Base-by-base conservation (phyloP, 2,888 invertebrate species). In the Noctua janthina region DNA sequence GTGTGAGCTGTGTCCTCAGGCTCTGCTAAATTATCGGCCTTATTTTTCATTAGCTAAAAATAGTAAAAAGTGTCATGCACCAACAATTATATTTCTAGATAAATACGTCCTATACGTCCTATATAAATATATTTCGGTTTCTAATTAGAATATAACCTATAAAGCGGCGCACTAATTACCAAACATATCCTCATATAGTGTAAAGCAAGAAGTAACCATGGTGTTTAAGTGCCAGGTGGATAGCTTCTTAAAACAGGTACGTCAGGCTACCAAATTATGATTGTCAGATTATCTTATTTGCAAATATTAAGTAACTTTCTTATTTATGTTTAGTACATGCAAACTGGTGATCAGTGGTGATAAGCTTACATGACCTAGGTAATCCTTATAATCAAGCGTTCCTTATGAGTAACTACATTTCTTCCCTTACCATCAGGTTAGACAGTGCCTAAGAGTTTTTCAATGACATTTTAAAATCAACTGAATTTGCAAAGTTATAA, bases 201-300 rank as follows among this genome's bases (percentile, higher is more conserved):
- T 15, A 51, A 62, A 1, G 1, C 35, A 15, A 76, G 20, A 2
- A 67, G n/a, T 64, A 79, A 94, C 89, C 90, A 98, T 98, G 98
- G 98, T 98, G 73, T 98, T 98, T 88, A 98, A 98, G 92, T 98
- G 98, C 90, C 98, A 98, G 92, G 97, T 97, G 90, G 97, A 98
- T 92, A 98, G 98, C 91, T 98, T 97, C 92, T 90, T 98, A 29
- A 98, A 96, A 93, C 97, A 98, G 96, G 98, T 98, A 95, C 92
- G 91, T 89, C 70, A 59, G 17, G 11, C 39, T 39, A 46, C 68
- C 2, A 46, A n/a, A 62, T 15, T 13, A 51, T 46, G 35, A 35
- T 2, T 71, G 13, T 43, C 39, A 29, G 15, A 69, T 23, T 2
- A 62, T 29, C 8, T n/a, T 20, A 51, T 56, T 23, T 46, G 17